These are phyloP conservation scores for Mus spretus DNA, from an alignment of 2,797 vertebrate genomes.

Conservation along the genomic window DNA sequence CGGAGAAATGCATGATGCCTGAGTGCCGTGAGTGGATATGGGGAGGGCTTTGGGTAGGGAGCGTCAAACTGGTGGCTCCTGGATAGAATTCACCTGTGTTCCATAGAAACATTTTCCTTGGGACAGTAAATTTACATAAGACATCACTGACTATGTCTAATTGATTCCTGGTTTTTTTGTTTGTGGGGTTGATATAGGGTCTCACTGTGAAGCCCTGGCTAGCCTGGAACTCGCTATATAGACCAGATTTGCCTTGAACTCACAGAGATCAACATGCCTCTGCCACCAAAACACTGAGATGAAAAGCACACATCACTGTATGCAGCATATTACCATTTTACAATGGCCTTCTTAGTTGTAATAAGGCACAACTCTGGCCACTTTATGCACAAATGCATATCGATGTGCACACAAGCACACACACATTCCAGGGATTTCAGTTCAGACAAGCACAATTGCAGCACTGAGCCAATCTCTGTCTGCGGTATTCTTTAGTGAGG, in stretches of 20 bases:
- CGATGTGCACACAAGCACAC: not conserved
- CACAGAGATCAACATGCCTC: not conserved
- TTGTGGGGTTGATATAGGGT: not conserved
- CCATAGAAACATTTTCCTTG: not conserved
- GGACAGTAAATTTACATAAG: not conserved
- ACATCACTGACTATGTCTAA: not conserved
- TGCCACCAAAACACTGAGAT: not conserved
- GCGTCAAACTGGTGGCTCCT: not conserved
- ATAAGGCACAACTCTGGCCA: not conserved
- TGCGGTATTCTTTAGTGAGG: not conserved
- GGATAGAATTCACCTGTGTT: not conserved
- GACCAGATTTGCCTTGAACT: not conserved
- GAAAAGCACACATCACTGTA: not conserved
- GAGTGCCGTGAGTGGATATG: conserved; percentile 95
- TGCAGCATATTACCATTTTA: not conserved
- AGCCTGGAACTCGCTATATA: not conserved
- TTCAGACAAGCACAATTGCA: not conserved
- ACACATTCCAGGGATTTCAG: not conserved
- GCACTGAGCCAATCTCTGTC: not conserved
- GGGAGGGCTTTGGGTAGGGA: not conserved
- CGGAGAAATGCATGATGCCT: conserved; percentile 99
- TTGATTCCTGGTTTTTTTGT: not conserved
- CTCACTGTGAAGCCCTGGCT: not conserved
- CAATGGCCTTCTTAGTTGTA: not conserved
- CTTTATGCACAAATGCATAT: not conserved